phyloP scores from a whole-genome alignment of 2,888 invertebrate genomes.

The Macrophya alboannulata region DNA sequence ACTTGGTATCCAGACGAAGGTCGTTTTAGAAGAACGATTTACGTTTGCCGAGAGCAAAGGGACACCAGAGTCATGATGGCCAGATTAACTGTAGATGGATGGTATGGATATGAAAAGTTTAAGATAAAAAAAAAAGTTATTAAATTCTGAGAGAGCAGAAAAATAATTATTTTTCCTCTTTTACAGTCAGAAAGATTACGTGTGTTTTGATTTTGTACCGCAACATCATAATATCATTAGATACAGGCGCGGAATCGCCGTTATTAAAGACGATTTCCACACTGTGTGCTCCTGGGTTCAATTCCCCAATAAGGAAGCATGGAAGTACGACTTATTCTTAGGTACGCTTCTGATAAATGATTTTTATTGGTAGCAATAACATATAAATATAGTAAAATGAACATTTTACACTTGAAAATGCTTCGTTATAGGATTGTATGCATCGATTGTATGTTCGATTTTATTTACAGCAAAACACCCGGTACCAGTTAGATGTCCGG shows the following conservation, averaged over 20 bases:
- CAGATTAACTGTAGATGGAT: conserved; percentile 96
- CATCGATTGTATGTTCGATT: no score
- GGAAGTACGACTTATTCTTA: conserved; percentile 93
- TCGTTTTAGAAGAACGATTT: conserved; percentile 93
- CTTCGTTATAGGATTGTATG: neutral
- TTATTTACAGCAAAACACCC: conserved; percentile 88
- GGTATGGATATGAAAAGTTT: conserved; percentile 80
- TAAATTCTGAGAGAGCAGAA: neutral
- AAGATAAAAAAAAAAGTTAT: neutral
- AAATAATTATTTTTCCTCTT: conserved; percentile 58
- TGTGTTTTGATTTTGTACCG: conserved; percentile 98
- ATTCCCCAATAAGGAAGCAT: conserved; percentile 91
- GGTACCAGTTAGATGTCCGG: conserved; percentile 95
- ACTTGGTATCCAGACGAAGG: conserved; percentile 97
- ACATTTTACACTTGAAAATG: neutral
- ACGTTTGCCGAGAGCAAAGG: conserved; percentile 96
- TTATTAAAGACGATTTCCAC: conserved; percentile 94
- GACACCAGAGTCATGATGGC: conserved; percentile 98
- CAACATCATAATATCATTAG: conserved; percentile 97
- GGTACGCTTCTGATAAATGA: conserved; percentile 74
- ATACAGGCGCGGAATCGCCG: conserved; percentile 93
- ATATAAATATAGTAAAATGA: neutral
- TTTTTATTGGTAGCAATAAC: conserved; percentile 67
- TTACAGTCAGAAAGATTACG: conserved; percentile 96
- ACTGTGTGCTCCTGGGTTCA: conserved; percentile 98